A percentile compares a stretch with the other conserved stretches of the same genome.
phyloP scores from a whole-genome alignment of 2,797 vertebrate genomes.

The Amniataba percoides region DNA sequence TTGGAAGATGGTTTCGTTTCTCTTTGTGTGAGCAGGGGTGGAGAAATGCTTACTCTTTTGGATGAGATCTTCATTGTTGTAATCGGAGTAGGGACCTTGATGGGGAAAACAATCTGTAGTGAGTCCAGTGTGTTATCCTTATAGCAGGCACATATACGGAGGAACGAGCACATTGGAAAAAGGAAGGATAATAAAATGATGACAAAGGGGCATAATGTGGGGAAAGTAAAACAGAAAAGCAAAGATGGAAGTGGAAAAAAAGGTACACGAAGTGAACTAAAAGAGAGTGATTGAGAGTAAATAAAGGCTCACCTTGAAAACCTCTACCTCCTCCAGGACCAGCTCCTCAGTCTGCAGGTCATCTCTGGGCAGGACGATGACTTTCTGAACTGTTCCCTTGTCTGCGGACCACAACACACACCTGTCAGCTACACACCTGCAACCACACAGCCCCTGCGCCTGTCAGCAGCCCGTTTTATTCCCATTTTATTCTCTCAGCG shows the following conservation, averaged over 20 bases:
- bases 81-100: constrained; percentile 92
- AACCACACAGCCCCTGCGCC: constrained; percentile 20
- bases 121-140: constrained; percentile 20
- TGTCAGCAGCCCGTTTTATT: constrained; percentile 48
- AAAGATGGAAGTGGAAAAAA: neutral
- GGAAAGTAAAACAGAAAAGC: neutral
- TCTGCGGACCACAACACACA: constrained; percentile 84
- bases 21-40: constrained; percentile 37
- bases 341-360: constrained; percentile 96
- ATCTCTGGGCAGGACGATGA: constrained; percentile 96
- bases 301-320: constrained; percentile 91
- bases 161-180: neutral
- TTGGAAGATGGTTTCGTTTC: constrained; percentile 21
- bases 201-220: neutral
- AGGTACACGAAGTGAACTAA: neutral
- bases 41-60: constrained; percentile 91
- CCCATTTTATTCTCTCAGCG: constrained; percentile 60
- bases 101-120: constrained; percentile 44
- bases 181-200: neutral
- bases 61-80: constrained; percentile 99
- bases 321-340: constrained; percentile 96
- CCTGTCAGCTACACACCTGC: constrained; percentile 59
- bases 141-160: neutral
- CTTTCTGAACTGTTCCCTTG: constrained; percentile 96
- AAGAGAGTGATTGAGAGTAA: neutral